These are phyloP conservation scores for Vidua chalybeata DNA, from an alignment of 2,113 vertebrate genomes.

Conservation along the genomic window DNA sequence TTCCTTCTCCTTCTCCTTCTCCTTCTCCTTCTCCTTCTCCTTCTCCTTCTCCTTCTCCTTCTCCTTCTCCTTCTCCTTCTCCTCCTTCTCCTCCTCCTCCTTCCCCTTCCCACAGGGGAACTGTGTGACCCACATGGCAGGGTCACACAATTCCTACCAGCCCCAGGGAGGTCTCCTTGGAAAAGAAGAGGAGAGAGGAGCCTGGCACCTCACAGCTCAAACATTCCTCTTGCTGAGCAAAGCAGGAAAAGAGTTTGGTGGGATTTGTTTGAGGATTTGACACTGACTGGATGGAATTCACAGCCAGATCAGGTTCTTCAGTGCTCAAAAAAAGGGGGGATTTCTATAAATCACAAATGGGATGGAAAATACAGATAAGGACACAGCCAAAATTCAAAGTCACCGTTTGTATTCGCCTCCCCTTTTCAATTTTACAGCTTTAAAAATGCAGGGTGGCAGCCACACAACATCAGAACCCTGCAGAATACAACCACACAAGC, in stretches of 20 bases:
- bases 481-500: not conserved
- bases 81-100: not conserved
- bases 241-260: not conserved
- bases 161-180: not conserved
- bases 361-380: not conserved
- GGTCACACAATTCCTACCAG: not conserved
- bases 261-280: not conserved
- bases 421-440: not conserved
- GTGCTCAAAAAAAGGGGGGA: not conserved
- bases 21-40: not conserved
- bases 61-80: not conserved
- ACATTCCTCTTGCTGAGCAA: not conserved
- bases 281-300: fast-evolving
- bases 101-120: not conserved
- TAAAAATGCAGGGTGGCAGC: not conserved
- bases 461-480: not conserved
- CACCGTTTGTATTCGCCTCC: fast-evolving
- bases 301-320: not conserved
- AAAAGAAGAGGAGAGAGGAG: not conserved
- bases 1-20: not conserved
- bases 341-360: not conserved
- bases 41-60: not conserved
- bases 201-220: not conserved
- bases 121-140: not conserved
- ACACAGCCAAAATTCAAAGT: not conserved